Evolutionary conservation across 2,113 vertebrate genomes (phyloP), one percentile per base, ranked within the genome.

Genomic region (Dinomys branickii): DNA sequence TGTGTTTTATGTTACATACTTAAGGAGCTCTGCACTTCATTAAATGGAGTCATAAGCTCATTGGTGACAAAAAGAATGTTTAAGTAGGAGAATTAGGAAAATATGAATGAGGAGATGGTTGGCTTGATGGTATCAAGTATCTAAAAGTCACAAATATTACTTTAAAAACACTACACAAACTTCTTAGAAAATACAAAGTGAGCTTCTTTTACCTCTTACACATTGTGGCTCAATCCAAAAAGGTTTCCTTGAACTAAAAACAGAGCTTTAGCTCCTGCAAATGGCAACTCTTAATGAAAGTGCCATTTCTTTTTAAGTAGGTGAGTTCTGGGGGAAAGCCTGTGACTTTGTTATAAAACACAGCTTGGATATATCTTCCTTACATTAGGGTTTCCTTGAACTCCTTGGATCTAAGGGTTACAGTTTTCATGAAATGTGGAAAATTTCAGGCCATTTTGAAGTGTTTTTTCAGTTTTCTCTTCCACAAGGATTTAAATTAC

Each of bases 1-100:
- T 96, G 59, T 98, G 98, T 97, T 98, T 98, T 97, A 58, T 90
- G 89, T 98, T 98, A 98, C 93, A 92, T 71, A 86, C 92, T 98
- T 87, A 95, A 7, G 71, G 87, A 95, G 75, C 91, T 95, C 91
- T 89, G 88, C 80, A 47, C 77, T 97, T 88, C 93, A 95, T 91
- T 97, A 98, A 98, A 95, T 61, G 83, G 97, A 98, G 98, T 90
- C 84, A 91, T 85, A 91, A 97, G 88, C 81, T 63, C 94, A n/a
- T n/a, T 97, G 95, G 87, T 97, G 94, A 97, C 86, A 97, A 97
- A 97, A 94, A 90, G 77, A 98, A 96, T 97, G 97, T 95, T 44
- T 88, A 83, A 96, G 93, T 80, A 71, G 94, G 58, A 81, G 94
- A 97, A 97, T 98, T 80, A 95, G 95, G 87, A 94, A 98, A 98